phyloP scores from a whole-genome alignment of 2,113 vertebrate genomes.

The Megaptera novaeangliae region DNA sequence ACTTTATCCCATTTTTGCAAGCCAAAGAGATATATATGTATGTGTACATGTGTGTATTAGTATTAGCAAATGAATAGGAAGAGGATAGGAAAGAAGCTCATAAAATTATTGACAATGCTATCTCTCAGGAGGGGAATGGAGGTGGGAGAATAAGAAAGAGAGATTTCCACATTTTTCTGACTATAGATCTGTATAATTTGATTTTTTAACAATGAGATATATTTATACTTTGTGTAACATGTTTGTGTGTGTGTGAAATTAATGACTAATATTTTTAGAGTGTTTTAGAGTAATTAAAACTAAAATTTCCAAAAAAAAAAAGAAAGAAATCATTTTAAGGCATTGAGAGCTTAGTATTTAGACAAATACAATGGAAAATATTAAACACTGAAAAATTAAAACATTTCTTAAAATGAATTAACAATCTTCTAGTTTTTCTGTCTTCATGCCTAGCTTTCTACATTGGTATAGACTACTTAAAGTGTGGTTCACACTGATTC shows the following conservation, averaged over 20 bases:
- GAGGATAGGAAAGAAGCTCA: not conserved
- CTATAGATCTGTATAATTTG: not conserved
- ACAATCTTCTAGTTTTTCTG: not conserved
- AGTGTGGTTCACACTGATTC: not conserved
- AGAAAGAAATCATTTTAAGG: not conserved
- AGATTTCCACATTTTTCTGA: not conserved
- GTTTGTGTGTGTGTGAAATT: not conserved
- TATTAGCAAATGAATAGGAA: not conserved
- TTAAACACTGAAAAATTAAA: not conserved
- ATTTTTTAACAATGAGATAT: not conserved
- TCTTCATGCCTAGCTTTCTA: not conserved
- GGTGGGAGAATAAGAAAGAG: not conserved
- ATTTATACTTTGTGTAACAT: not conserved
- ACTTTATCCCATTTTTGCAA: not conserved
- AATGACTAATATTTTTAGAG: not conserved
- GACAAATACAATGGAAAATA: not conserved
- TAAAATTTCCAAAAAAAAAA: not conserved
- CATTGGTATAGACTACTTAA: not conserved
- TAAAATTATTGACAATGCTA: not conserved
- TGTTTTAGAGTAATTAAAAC: not conserved
- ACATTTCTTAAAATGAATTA: constrained; percentile 8
- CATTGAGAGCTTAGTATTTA: not conserved
- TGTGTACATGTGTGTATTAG: not conserved
- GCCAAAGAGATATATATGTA: not conserved
- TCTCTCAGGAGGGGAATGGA: not conserved